Conservation (phyloP, 2,888 invertebrate species). For the Chymomyza procnemis region DNA sequence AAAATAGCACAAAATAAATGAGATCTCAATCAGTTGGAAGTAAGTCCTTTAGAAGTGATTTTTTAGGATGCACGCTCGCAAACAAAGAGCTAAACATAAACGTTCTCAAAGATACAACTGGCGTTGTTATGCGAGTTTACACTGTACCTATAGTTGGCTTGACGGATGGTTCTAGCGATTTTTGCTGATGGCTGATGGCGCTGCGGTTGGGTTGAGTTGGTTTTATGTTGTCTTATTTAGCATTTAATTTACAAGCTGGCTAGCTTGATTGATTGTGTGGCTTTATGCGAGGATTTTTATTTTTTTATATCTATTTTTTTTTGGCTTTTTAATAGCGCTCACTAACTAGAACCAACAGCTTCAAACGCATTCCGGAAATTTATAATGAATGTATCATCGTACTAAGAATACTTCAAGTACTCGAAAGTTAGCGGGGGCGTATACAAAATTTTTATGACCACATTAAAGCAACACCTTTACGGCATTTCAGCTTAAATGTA, state of each 20-base stretch:
- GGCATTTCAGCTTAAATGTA: constrained; percentile 18
- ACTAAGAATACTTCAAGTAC: neutral
- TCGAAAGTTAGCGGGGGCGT: constrained; percentile 51
- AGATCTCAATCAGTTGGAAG: too few species aligned
- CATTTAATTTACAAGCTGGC: constrained; percentile 67
- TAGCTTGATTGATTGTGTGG: constrained; percentile 64
- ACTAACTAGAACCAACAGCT: constrained; percentile 47
- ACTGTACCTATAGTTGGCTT: constrained; percentile 9
- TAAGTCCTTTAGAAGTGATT: too few species aligned
- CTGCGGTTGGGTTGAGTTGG: constrained; percentile 22
- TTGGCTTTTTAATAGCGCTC: constrained; percentile 27
- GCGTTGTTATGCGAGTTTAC: neutral
- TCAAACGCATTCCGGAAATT: constrained; percentile 64
- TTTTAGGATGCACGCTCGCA: too few species aligned
- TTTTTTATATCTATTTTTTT: too few species aligned
- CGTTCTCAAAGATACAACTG: too few species aligned
- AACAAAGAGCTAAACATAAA: too few species aligned
- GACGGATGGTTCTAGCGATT: constrained; percentile 53
- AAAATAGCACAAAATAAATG: too few species aligned
- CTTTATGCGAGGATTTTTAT: neutral
- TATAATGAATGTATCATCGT: constrained; percentile 46
- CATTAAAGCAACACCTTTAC: constrained; percentile 16
- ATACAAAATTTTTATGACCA: constrained; percentile 64
- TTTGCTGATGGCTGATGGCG: constrained; percentile 5
- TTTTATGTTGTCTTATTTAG: constrained; percentile 50